phyloP scores from a whole-genome alignment of 1,140 invertebrate genomes.

The Lasaia peninsularis region DNA sequence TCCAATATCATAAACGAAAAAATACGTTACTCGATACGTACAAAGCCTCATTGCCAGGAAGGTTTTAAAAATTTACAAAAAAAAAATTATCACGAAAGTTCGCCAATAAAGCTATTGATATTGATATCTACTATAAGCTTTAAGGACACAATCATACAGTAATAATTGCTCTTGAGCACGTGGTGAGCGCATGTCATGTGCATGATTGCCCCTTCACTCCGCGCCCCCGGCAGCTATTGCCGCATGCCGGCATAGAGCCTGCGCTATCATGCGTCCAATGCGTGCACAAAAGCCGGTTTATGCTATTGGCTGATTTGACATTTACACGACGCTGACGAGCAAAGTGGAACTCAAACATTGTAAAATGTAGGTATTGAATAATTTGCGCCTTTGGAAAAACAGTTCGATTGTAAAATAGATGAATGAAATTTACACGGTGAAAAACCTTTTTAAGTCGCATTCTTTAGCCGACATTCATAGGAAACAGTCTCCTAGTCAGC shows the following conservation, averaged over 20 bases:
- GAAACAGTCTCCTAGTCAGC: too few relatives aligned
- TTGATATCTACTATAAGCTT: not conserved
- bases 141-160: conserved; percentile 22
- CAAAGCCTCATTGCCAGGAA: too few relatives aligned
- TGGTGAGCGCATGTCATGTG: conserved; percentile 52
- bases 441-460: too few relatives aligned
- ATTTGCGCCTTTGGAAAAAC: too few relatives aligned
- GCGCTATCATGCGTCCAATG: conserved; percentile 44
- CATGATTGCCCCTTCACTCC: conserved; percentile 33
- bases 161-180: conserved; percentile 57
- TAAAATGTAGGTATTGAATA: too few relatives aligned
- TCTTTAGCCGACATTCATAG: too few relatives aligned
- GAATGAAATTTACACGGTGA: too few relatives aligned
- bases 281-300: conserved; percentile 45
- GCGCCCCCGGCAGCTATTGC: conserved; percentile 16
- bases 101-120: not conserved
- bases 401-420: too few relatives aligned
- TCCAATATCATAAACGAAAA: too few relatives aligned
- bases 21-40: too few relatives aligned
- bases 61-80: too few relatives aligned
- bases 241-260: conserved; percentile 20
- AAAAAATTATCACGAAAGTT: too few relatives aligned
- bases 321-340: not conserved
- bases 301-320: not conserved
- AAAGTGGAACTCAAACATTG: not conserved